Evolutionary conservation across 2,888 invertebrate species (phyloP).

Genomic region (Athrips mouffetella): DNA sequence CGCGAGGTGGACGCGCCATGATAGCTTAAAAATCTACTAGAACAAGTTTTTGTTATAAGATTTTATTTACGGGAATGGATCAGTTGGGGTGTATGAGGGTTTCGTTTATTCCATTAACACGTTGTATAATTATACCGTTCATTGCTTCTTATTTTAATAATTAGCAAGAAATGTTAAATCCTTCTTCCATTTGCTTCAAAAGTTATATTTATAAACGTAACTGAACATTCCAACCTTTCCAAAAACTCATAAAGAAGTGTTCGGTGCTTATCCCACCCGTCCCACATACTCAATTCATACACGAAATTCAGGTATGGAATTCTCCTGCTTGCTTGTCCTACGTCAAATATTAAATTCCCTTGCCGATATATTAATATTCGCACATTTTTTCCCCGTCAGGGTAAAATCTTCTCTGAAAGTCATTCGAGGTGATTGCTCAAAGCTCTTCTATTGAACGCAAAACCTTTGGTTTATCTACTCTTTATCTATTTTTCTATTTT

Average conservation of each 20-base stretch:
- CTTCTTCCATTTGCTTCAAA: too few species aligned
- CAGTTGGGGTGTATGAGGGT: too few species aligned
- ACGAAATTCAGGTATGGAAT: slow-evolving; percentile 51
- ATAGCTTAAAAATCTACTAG: too few species aligned
- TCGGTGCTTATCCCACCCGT: slow-evolving; percentile 36
- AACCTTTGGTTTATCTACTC: too few species aligned
- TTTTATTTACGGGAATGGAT: too few species aligned
- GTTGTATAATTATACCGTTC: too few species aligned
- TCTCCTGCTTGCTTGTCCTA: slow-evolving; percentile 46
- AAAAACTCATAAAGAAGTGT: slow-evolving; percentile 48
- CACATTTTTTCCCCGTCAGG: slow-evolving; percentile 40
- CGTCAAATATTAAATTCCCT: slow-evolving; percentile 63
- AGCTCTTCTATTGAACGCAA: slow-evolving; percentile 38
- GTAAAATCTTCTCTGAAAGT: slow-evolving; percentile 46
- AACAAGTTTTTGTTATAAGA: too few species aligned
- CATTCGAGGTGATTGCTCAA: slow-evolving; percentile 60
- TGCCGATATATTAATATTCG: slow-evolving; percentile 57
- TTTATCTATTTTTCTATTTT: too few species aligned
- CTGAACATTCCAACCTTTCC: slow-evolving; percentile 30
- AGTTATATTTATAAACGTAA: slow-evolving; percentile 27
- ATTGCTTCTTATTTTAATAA: too few species aligned
- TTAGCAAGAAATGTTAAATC: too few species aligned
- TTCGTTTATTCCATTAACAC: too few species aligned
- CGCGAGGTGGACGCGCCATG: too few species aligned
- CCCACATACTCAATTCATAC: slow-evolving; percentile 47